Evolutionary conservation across 2,113 vertebrate species (phyloP), one percentile per base, ranked within the genome.

Genomic region (Boulengeromyrus knoepffleri): DNA sequence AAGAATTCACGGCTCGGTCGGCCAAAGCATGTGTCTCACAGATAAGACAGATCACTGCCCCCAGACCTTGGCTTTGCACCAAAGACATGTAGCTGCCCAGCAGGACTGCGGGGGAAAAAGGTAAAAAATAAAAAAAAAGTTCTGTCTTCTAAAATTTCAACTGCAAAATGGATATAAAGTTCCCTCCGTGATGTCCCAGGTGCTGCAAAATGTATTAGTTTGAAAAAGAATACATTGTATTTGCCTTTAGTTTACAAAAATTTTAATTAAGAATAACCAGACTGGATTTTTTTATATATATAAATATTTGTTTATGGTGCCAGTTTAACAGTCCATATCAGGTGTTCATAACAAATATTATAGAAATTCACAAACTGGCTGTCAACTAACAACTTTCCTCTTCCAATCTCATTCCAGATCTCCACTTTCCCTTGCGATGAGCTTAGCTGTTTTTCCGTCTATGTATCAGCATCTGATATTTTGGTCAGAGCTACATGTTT

Each of bases 21-120:
- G 74, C 36, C 74, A n/a, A 24, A 47, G 39, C 83, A n/a, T 47
- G 45, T 46, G 83, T 85, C 19, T 85, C 83, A 47, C 45, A 85
- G 83, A 85, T 85, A 85, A 85, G 83, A 85, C 39, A 85, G 39
- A 46, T 47, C 83, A 85, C 39, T 85, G 62, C 74, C 74, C 36
- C 74, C 42, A 46, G 83, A 47, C 21, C 21, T n/a, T 24, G 39
- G 83, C 83, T 85, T 85, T 19, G 39, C 83, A 85, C 83, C 83
- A 85, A 85, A 46, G 83, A n/a, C 39, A 85, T 42, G 39, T 4
- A 42, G 24, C 83, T 46, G 83, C 45, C 45, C 83, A 46, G 45
- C 83, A 47, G 45, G 45, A 45, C 39, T n/a, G 21, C 46, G 39
- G 45, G 45, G 74, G 12, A 2, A 42, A 84, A 47, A 85, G 39